Evolutionary conservation across 2,113 vertebrate species (phyloP).

Genomic region (Neotoma lepida): DNA sequence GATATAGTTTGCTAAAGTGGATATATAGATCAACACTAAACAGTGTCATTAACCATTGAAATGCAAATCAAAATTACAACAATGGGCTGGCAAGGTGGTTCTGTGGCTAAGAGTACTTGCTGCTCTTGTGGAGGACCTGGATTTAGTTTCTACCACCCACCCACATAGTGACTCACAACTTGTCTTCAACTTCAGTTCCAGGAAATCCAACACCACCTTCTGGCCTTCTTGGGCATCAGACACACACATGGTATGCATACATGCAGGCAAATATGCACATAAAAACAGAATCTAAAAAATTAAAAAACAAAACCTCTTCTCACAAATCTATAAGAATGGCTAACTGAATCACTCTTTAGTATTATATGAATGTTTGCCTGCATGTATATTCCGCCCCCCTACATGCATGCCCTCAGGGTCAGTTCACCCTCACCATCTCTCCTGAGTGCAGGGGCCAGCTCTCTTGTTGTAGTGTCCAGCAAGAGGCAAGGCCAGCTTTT

Average conservation of each 20-base stretch:
- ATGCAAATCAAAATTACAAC: background rate
- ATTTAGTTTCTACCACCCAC: background rate
- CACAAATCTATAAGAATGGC: background rate
- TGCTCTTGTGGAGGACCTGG: background rate
- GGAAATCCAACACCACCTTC: background rate
- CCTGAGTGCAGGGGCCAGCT: too few species aligned
- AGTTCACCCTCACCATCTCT: too few species aligned
- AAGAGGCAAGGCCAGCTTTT: too few species aligned
- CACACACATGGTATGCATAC: background rate
- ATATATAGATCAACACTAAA: background rate
- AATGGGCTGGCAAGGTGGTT: background rate
- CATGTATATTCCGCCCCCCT: background rate
- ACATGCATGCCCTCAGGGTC: too few species aligned
- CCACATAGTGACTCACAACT: background rate
- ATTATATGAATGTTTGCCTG: background rate
- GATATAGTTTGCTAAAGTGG: background rate
- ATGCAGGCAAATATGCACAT: background rate
- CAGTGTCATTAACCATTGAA: background rate
- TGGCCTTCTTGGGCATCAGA: background rate
- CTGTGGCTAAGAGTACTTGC: background rate
- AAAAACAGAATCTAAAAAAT: background rate
- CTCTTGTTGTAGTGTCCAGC: too few species aligned
- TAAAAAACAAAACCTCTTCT: background rate
- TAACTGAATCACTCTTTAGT: background rate
- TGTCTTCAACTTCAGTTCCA: background rate